Evolutionary conservation across 2,888 invertebrate species (phyloP), one percentile per base, ranked within the genome.

Genomic region (Andrena fulva): DNA sequence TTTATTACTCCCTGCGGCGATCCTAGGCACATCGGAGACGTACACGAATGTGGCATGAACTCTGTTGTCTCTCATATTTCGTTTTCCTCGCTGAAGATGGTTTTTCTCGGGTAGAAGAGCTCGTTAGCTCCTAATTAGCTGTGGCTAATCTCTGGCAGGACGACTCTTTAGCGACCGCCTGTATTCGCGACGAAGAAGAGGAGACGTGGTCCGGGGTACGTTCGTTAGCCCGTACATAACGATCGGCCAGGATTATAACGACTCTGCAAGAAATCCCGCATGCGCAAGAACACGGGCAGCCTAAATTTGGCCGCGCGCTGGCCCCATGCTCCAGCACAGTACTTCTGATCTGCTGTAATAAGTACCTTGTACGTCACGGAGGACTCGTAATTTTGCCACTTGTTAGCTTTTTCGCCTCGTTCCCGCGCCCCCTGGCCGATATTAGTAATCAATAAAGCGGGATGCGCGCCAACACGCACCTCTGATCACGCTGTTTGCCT

Each of bases 51-150:
- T 71, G 8, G 24, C 71, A 71, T 1, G 62, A 31, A 16, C 50
- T 42, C 60, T 27, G 72, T 69, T 48, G 52, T 48, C 35, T 27
- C 20, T 54, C 33, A 48, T 48, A 31, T 74, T 67, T 48, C 48
- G 48, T 70, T 56, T 50, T 12, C 71, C 60, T n/a, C 29, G 20
- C 1, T n/a, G 16, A n/a, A 7, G 12, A 12, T 20, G 27, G 33
- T 69, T 79, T 79, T 66, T 52, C 71, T 27, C 29, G 50, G n/a
- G 50, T 64, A 27, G 24, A 35, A 64, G 69, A 74, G 73, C 85
- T 89, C 85, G 86, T 89, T 88, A 86, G 69, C 63, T 63, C 81
- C 70, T 85, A 87, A 87, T 88, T 87, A 89, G 84, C 66, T 74
- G 72, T 63, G 79, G 75, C 85, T 87, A 86, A 88, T 89, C 87